Conservation (phyloP, 2,888 invertebrate species). For the Rotaria sp. region DNA sequence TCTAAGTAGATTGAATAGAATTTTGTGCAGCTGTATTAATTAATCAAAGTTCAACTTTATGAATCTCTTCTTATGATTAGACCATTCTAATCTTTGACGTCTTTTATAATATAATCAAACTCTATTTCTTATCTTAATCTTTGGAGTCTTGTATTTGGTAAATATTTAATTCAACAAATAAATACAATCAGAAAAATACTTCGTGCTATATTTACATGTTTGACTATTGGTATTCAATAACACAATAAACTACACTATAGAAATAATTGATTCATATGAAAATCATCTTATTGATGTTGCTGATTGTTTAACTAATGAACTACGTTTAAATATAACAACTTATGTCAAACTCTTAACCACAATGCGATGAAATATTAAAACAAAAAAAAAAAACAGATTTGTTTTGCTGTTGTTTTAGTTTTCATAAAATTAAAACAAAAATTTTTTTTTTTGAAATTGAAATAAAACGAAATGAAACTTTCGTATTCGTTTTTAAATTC, state of each 20-base stretch:
- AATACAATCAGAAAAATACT: background rate
- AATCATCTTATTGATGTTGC: background rate
- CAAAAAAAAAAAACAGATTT: no score
- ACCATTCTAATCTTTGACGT: no score
- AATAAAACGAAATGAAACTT: background rate
- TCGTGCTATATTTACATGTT: background rate
- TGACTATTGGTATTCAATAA: background rate
- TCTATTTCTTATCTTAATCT: background rate
- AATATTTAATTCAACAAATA: background rate
- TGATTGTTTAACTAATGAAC: background rate
- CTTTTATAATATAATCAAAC: background rate
- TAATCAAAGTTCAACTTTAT: no score
- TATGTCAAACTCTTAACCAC: background rate
- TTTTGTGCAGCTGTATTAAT: no score
- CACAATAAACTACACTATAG: no score
- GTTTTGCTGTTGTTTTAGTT: no score
- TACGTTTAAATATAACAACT: background rate
- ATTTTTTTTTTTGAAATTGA: no score
- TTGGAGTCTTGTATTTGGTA: background rate
- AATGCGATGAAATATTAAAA: background rate
- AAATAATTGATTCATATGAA: background rate
- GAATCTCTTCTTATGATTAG: no score
- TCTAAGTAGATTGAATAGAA: no score
- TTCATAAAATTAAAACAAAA: no score
- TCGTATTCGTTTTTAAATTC: background rate